A percentile compares a stretch with the other conserved stretches of the same genome.
Evolutionary conservation across 2,113 vertebrate species (phyloP).

Genomic region (Trematomus loennbergii): DNA sequence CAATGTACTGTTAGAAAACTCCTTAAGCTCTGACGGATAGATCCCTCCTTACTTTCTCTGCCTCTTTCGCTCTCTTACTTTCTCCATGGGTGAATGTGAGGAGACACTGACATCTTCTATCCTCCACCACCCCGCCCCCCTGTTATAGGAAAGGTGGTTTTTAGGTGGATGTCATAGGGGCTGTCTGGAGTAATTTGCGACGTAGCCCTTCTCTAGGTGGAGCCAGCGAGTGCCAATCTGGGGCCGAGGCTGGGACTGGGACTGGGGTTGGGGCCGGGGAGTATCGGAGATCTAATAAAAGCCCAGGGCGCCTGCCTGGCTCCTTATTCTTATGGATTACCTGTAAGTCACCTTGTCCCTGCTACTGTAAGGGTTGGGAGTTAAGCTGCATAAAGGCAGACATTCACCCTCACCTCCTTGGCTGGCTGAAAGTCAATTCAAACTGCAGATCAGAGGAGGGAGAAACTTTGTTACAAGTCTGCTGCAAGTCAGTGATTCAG

Average conservation of each 20-base stretch:
- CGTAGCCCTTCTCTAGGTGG: constrained; percentile 68
- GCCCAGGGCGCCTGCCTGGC: constrained; percentile 79
- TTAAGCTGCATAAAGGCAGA: constrained; percentile 80
- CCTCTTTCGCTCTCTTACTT: constrained; percentile 59
- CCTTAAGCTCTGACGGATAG: constrained; percentile 97
- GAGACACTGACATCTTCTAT: constrained; percentile 89
- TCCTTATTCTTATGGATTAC: constrained; percentile 86
- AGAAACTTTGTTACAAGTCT: constrained; percentile 61
- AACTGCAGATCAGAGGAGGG: constrained; percentile 65
- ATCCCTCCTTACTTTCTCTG: constrained; percentile 81
- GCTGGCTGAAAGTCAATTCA: constrained; percentile 72
- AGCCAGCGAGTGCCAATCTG: constrained; percentile 77
- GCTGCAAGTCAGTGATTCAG: constrained; percentile 63
- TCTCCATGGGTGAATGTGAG: constrained; percentile 86
- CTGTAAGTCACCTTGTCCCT: constrained; percentile 86
- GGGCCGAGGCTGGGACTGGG: constrained; percentile 66
- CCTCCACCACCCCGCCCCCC: constrained; percentile 77
- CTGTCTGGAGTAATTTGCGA: constrained; percentile 82
- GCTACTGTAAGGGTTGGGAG: constrained; percentile 79
- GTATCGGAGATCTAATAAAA: constrained; percentile 88
- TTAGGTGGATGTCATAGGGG: constrained; percentile 78
- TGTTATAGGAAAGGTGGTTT: constrained; percentile 77
- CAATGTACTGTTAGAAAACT: constrained; percentile 99
- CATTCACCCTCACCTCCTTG: constrained; percentile 75
- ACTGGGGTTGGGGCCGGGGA: constrained; percentile 64